Evolutionary conservation across 2,888 invertebrate genomes (phyloP), one percentile per base, ranked within the genome.

Genomic region (Exocentrus adspersus): DNA sequence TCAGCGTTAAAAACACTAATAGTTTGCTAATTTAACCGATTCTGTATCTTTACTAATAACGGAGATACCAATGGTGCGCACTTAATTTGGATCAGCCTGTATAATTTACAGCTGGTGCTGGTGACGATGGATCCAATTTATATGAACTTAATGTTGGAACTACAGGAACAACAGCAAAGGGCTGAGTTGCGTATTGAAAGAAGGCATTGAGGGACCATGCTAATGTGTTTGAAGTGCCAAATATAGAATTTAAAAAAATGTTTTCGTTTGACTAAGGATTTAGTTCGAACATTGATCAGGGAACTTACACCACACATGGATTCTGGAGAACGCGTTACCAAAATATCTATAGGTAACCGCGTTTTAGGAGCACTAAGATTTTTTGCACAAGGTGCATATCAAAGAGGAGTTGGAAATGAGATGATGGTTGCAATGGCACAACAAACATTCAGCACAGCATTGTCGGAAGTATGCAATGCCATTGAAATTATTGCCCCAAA

Each of bases 311-410:
- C 52, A 6, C 17, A 32, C 12, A n/a, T 52, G 17, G 17, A 12
- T 19, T 14, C 9, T 17, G 16, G 28, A 2, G 2, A 9, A 28
- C n/a, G 17, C 12, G 5, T 3, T 52, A 32, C 1, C 10, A 16
- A 3, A 9, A 30, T 19, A 3, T 32, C 5, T 17, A 7, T 16
- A 52, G 28, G 7, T 4, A 28, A 17, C 41, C 21, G 19, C 20
- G 12, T 53, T 12, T 16, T 53, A n/a, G 16, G 12, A 37, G 17
- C 53, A 3, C 20, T 54, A 42, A 9, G 24, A 7, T 54, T 54
- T 24, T 54, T 21, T 54, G 54, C 41, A 1, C 42, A 54, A 19
- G 51, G 59, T 16, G 10, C 16, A 2, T 41, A 57, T 30, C 57
- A 56, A 24, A 28, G 19, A 32, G 17, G 19, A 1, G 16, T 16